Base-by-base conservation (phyloP, 37 sponge, comb jelly and placozoan genomes). In the Ianthella basta region DNA sequence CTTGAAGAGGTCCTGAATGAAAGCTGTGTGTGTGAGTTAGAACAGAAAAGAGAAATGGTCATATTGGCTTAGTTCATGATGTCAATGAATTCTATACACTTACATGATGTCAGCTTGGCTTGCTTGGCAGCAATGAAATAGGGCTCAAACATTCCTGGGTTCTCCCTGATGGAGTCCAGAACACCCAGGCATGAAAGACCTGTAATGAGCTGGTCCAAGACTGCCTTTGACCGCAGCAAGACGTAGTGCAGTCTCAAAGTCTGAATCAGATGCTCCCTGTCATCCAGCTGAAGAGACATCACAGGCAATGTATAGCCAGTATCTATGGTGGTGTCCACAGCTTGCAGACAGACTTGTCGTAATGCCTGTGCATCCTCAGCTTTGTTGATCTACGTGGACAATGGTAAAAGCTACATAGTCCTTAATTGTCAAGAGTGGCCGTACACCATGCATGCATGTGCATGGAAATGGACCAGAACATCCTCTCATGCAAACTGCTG, bases 251-350 rank as follows among this genome's bases (percentile, higher is more conserved):
- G 54, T 53, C 2, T 40, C 38, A 75, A 8, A 4, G 25, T 23
- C 1, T 75, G 8, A 50, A 75, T 24, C 6, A 75, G 19, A 5
- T 75, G 25, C 15, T 10, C 54, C 3, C 54, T 32, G 0, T 23
- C 78, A 41, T 32, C 41, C 37, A 75, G 16, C 6, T 50, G 37
- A 5, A 75, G 37, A 10, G n/a, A 5, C 5, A 50, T 36, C 16
- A 75, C 10, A 53, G 78, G 78, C 54, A 4, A 39, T 32, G 54
- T 50, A 14, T 75, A 75, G 20, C 78, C 78, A 14, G 78, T 53
- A 50, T 75, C 37, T 4, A 75, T 50, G 37, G 78, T 75, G 21
- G 40, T 3, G n/a, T 75, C 78, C 1, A 75, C 15, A 4, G 6
- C 78, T 23, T 36, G 53, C 0, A 75, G 6, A 14, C 78, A 75